These are phyloP conservation scores for Motacilla tschutschensis DNA, from an alignment of 2,113 vertebrate species.

Conservation along the genomic window DNA sequence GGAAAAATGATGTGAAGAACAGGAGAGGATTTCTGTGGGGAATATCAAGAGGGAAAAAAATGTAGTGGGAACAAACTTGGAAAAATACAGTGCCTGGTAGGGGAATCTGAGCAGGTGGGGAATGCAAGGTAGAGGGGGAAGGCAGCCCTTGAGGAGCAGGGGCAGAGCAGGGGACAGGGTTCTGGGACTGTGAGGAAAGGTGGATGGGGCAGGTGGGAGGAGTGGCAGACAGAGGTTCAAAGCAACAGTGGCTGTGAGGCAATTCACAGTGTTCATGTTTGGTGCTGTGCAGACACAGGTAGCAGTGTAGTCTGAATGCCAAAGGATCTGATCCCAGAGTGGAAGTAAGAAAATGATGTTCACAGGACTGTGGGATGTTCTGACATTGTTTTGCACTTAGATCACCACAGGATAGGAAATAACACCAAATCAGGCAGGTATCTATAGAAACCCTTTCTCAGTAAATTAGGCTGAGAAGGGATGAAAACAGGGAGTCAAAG, in stretches of 20 bases:
- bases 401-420: not conserved
- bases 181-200: not conserved
- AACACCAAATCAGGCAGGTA: not conserved
- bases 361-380: not conserved
- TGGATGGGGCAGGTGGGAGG: not conserved
- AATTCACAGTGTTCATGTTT: not conserved
- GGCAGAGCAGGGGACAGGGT: not conserved
- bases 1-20: not conserved
- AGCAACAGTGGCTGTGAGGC: not conserved
- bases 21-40: not conserved
- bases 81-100: not conserved
- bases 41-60: not conserved
- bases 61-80: not conserved
- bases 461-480: not conserved
- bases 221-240: not conserved
- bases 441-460: not conserved
- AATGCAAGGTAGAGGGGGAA: not conserved
- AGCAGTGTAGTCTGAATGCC: not conserved
- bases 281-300: not conserved
- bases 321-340: not conserved
- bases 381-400: not conserved
- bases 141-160: not conserved
- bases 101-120: not conserved
- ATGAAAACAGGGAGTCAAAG: not conserved
- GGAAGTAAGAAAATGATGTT: not conserved